Evolutionary conservation across 1,140 invertebrate species (phyloP), one percentile per base, ranked within the genome.

Genomic region (Hypothenemus hampei): DNA sequence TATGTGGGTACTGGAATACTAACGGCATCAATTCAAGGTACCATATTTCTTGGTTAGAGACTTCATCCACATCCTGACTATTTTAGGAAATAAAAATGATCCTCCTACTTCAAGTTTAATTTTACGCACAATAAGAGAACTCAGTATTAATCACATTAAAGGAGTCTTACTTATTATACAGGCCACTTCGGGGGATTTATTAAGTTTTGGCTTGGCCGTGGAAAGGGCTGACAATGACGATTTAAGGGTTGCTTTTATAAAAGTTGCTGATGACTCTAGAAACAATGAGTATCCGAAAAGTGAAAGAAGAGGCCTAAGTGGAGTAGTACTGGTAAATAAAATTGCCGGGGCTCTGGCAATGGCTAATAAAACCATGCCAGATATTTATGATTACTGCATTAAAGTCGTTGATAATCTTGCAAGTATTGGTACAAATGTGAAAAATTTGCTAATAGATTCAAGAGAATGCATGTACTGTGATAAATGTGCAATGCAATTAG

Each of bases 1-100:
- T 86, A 77, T 69, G 81, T 88, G 36, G 86, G 85, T 0, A 60
- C 67, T 62, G 85, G 85, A 19, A 80, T 86, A 77, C 64, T 88
- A 40, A 83, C 78, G 48, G 84, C 77, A 29, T 80, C 82, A 10
- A 75, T 87, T 29, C 76, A 75, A 58, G 86, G 85, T 44, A 70
- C 10, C 18, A 1, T 22, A n/a, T 53, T 33, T 18, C 35, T 31
- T 8, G 16, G 3, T 37, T 2, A 37, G 18, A 37, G 7, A 1
- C 11, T 2, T 8, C 7, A 13, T 39, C n/a, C 2, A 35, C 10
- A 11, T 21, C 26, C 2, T 11, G 46, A n/a, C n/a, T 54, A 52
- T 50, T 54, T 8, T 49, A 70, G 68, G 69, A 41, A 61, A 66
- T 8, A 37, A 62, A 19, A 64, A 55, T n/a, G 79, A 77, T n/a